A percentile compares a stretch with the other conserved stretches of the same genome.
These are phyloP conservation scores for Parazoanthus darwini DNA, from an alignment of 92 coral and sea anemone species.

Conservation along the genomic window DNA sequence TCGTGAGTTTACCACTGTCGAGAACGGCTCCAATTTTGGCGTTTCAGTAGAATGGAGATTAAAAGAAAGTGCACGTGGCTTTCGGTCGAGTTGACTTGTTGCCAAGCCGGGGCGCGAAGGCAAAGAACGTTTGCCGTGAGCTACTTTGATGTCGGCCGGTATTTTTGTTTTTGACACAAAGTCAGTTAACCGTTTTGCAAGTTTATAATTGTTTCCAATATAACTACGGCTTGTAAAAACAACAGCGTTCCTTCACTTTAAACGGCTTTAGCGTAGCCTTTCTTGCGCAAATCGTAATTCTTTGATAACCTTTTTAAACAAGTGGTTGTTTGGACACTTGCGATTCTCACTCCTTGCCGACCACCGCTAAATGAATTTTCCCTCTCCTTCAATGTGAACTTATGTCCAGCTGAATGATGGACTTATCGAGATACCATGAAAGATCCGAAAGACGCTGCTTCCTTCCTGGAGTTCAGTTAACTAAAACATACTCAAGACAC, in stretches of 20 bases:
- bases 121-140: conserved; percentile 8
- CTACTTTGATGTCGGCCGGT: conserved; percentile 17
- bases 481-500: not conserved
- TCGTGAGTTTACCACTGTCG: not conserved
- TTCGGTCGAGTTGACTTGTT: not conserved
- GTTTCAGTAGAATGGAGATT: not conserved
- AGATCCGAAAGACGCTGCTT: not conserved
- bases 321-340: too few species aligned
- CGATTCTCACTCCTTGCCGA: not conserved
- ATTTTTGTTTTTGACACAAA: not conserved
- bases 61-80: not conserved
- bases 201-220: not conserved
- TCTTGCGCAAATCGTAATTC: not conserved
- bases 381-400: not conserved
- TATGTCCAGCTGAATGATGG: not conserved
- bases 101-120: conserved; percentile 14
- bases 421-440: not conserved
- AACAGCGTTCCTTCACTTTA: not conserved
- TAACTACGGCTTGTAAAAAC: not conserved
- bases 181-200: too few species aligned
- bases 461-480: not conserved
- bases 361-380: not conserved
- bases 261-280: not conserved
- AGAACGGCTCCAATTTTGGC: not conserved
- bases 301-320: too few species aligned